Evolutionary conservation across 2,797 vertebrate genomes (phyloP), one percentile per base, ranked within the genome.

Genomic region (Heterohyrax brucei): DNA sequence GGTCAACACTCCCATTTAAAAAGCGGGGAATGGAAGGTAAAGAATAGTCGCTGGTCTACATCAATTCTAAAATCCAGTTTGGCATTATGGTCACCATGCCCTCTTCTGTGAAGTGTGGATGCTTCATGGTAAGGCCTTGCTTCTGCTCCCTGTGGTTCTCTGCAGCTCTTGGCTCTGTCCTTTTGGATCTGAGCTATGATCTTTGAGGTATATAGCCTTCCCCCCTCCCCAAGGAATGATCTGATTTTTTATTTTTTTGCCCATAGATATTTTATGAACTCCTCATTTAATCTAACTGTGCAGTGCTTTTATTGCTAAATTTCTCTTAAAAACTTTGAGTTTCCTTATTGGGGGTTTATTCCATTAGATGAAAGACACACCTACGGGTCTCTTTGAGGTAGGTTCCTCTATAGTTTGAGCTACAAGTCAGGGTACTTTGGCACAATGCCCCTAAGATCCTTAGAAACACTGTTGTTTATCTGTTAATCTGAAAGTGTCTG

Each of bases 291-390:
- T 87, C 22, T 46, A 73, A 83, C 84, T 10, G 46, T 33, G 22
- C 78, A 16, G 50, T 88, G 26, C 48, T 64, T 93, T 85, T 78
- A 61, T 87, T 79, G 68, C 28, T 87, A 90, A 85, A 85, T 70
- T 59, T 70, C 75, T 80, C 72, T 91, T 93, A 24, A 48, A 87
- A 80, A 7, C 1, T 62, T 91, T 50, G 76, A 59, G 0, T 81
- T 88, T 86, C n/a, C 10, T 30, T 86, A 28, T 21, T 53, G 28
- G 10, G 7, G 53, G 26, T 59, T 90, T n/a, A 33, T 3, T 66
- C 68, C 28, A 59, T 62, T 53, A 30, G 85, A 80, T n/a, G 76
- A 56, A 78, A 92, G 28, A 12, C 30, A 87, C 50, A 39, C 75
- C 33, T 96, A 50, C 39, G 85, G 33, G 61, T 86, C 39, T 86